Evolutionary conservation across 1,140 invertebrate species (phyloP).

Genomic region (Olivierus martensii): DNA sequence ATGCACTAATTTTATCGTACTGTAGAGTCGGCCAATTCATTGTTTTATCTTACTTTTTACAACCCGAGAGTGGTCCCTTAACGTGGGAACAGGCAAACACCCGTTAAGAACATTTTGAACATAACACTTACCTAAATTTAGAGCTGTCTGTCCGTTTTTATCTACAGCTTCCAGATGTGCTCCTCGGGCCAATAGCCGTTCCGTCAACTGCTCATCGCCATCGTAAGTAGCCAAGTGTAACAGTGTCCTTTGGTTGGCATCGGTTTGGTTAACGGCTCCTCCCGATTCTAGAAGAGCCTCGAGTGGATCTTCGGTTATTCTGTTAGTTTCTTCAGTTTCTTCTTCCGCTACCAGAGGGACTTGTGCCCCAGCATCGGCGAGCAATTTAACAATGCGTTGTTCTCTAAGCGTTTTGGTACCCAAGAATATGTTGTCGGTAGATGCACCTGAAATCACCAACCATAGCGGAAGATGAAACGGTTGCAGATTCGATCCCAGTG

Average conservation of each 20-base stretch:
- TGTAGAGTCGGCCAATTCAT: too few relatives aligned
- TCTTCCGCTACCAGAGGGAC: constrained; percentile 30
- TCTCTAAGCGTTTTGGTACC: constrained; percentile 36
- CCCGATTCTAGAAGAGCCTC: constrained; percentile 17
- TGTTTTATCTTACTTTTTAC: too few relatives aligned
- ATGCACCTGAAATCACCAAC: constrained; percentile 34
- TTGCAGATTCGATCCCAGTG: constrained; percentile 29
- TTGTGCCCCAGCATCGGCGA: constrained; percentile 49
- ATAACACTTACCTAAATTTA: constrained; percentile 42
- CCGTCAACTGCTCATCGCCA: constrained; percentile 47
- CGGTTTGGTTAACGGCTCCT: constrained; percentile 24
- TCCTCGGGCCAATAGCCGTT: constrained; percentile 43
- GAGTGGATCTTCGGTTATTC: constrained; percentile 16
- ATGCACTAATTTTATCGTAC: too few relatives aligned
- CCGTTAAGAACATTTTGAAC: too few relatives aligned
- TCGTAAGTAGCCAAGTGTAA: constrained; percentile 60
- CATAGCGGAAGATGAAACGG: constrained; percentile 33
- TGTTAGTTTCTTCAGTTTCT: constrained; percentile 8
- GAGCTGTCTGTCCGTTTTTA: constrained; percentile 60
- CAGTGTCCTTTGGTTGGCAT: constrained; percentile 49
- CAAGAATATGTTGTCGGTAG: constrained; percentile 17
- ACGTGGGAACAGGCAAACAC: too few relatives aligned
- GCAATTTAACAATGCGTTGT: constrained; percentile 43
- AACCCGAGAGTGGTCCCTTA: too few relatives aligned
- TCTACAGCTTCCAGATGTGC: constrained; percentile 47